A percentile compares a stretch with the other conserved stretches of the same genome.
phyloP scores from a whole-genome alignment of 1,140 invertebrate genomes.

The Andricus grossulariae region DNA sequence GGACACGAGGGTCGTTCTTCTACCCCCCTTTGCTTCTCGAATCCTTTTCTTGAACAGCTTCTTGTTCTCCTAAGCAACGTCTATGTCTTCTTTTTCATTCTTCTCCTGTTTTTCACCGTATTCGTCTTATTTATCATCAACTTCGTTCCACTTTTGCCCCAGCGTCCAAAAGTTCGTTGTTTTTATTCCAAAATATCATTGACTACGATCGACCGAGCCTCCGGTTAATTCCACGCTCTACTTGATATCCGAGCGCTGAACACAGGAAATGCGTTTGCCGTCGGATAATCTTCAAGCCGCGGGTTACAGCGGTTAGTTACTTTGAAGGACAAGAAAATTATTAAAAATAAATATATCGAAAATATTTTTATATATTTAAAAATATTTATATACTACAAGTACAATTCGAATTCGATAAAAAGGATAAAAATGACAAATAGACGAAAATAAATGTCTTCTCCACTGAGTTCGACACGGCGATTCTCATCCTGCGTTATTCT shows the following conservation, averaged over 20 bases:
- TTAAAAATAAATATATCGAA: not conserved
- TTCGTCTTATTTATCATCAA: constrained; percentile 31
- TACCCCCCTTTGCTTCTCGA: constrained; percentile 55
- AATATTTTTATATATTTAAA: no score
- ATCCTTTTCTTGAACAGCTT: constrained; percentile 48
- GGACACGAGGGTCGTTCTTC: constrained; percentile 73
- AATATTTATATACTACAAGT: no score
- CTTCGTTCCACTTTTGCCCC: constrained; percentile 34
- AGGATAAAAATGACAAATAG: no score
- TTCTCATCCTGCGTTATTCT: not conserved
- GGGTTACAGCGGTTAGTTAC: not conserved
- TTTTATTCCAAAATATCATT: constrained; percentile 57
- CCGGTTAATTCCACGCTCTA: constrained; percentile 53
- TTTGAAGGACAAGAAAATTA: not conserved
- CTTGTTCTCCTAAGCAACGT: constrained; percentile 43
- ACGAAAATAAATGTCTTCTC: no score
- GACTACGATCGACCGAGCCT: constrained; percentile 38
- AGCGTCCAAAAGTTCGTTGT: constrained; percentile 50
- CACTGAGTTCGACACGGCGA: not conserved
- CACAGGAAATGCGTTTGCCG: constrained; percentile 49
- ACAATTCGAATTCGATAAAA: no score
- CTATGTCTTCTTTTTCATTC: constrained; percentile 31
- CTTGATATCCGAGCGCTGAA: constrained; percentile 43
- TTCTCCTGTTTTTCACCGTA: constrained; percentile 27
- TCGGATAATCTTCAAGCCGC: not conserved